Percentiles rank a stretch among this genome's conserved stretches.
Evolutionary conservation across 2,888 invertebrate genomes (phyloP).

Genomic region (Ephialtes manifestator): DNA sequence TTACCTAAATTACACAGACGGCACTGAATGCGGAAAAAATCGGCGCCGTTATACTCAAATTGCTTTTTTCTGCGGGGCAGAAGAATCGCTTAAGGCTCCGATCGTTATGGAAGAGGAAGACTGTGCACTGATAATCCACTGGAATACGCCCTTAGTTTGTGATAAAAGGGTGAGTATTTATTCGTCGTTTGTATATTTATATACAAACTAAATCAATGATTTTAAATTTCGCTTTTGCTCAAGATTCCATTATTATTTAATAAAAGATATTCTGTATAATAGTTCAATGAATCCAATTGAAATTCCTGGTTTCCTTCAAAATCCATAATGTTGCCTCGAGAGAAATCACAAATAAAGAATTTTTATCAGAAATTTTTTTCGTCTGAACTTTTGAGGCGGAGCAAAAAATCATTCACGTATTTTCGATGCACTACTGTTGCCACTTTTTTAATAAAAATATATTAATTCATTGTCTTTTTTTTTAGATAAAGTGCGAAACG

Average conservation of each 20-base stretch:
- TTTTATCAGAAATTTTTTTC: too few species aligned
- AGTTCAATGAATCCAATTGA: too few species aligned
- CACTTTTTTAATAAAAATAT: not conserved
- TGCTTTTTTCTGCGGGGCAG: slow-evolving; percentile 78
- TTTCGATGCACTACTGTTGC: too few species aligned
- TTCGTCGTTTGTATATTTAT: too few species aligned
- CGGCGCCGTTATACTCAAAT: slow-evolving; percentile 77
- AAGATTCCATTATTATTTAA: too few species aligned
- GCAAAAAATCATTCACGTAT: too few species aligned
- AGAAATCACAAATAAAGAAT: too few species aligned
- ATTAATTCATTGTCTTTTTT: slow-evolving; percentile 15
- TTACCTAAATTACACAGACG: slow-evolving; percentile 83
- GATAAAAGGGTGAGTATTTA: slow-evolving; percentile 70
- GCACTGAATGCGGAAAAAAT: slow-evolving; percentile 75
- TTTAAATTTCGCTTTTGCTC: too few species aligned
- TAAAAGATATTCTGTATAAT: not conserved
- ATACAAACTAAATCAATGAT: too few species aligned
- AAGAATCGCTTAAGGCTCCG: slow-evolving; percentile 70
- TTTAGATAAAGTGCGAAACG: slow-evolving; percentile 77
- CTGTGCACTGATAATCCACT: slow-evolving; percentile 79
- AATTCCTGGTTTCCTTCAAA: too few species aligned
- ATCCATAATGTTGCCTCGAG: too few species aligned
- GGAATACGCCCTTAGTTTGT: slow-evolving; percentile 79
- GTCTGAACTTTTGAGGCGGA: too few species aligned
- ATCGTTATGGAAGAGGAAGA: slow-evolving; percentile 74